Percentiles rank a stretch among this genome's conserved stretches.
Evolutionary conservation across 2,797 vertebrate genomes (phyloP).

Genomic region (Alauda arvensis): DNA sequence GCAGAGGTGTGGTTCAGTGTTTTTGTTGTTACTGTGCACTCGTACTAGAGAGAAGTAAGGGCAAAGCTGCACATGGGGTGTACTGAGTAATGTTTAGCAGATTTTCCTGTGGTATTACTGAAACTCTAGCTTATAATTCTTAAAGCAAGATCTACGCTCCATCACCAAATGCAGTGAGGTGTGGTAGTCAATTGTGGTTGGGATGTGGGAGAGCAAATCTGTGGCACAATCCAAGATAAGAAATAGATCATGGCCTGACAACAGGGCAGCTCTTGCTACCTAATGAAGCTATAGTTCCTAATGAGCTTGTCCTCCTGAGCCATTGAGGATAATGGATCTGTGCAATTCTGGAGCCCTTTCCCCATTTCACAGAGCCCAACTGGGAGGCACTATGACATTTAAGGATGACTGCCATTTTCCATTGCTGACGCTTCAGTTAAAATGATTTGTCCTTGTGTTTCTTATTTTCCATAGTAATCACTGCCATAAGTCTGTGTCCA

Average conservation of each 20-base stretch:
- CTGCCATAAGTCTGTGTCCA: background rate
- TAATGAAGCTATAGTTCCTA: constrained; percentile 16
- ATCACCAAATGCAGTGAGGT: background rate
- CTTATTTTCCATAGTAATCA: constrained; percentile 9
- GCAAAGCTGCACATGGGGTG: background rate
- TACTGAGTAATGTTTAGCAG: background rate
- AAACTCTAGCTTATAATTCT: background rate
- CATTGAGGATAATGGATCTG: background rate
- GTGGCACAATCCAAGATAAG: background rate
- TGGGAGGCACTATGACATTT: background rate
- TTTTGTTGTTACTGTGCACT: constrained; percentile 18
- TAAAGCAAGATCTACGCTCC: background rate
- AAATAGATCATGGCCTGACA: constrained; percentile 1
- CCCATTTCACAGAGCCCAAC: background rate
- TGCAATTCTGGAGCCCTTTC: constrained; percentile 7
- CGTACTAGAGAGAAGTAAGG: background rate
- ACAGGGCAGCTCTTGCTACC: background rate
- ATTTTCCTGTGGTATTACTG: background rate
- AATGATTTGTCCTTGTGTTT: constrained; percentile 16
- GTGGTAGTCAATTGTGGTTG: background rate
- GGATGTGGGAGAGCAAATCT: background rate
- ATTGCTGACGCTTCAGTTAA: background rate
- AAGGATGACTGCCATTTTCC: constrained; percentile 17
- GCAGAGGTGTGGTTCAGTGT: background rate
- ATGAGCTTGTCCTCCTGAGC: constrained; percentile 28